Base-by-base conservation (phyloP, 2,797 vertebrate genomes). In the Argentina silus region DNA sequence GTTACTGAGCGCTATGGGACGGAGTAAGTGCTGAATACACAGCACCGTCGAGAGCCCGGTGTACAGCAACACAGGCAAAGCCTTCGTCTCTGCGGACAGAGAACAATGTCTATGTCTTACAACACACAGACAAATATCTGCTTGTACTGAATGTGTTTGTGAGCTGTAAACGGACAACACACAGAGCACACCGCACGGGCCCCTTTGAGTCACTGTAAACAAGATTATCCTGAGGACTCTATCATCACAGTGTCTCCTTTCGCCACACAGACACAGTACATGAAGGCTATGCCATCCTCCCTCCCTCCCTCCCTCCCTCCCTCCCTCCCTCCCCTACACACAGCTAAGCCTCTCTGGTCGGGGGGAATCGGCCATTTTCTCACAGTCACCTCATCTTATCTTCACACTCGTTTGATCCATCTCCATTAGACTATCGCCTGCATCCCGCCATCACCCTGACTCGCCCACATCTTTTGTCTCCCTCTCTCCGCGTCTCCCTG, bases 371-470 rank as follows among this genome's bases (percentile, higher is more conserved):
- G 88, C 86, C 90, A 91, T 92, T 91, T 91, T 91, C 83, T 89
- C 87, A 73, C 80, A 70, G 83, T 88, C 86, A 69, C 84, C 83
- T 86, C 87, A 88, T 87, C 88, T 93, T 91, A 91, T 91, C 88
- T 88, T 86, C 82, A 87, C 81, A 82, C 77, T 65, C 15, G 42
- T 85, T 82, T 82, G 90, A 90, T 92, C 87, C 83, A 89, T 92
- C 90, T 91, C 88, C 88, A 91, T 91, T 90, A 91, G 85, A 83
- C 82, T 77, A 76, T 75, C 77, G 71, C 70, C 80, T 73, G 67
- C 68, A 44, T 79, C 82, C 78, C 78, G 66, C 78, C 81, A 84
- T 85, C 85, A 78, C 43, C 45, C 27, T 36, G 27, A n/a, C 21
- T 14, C 23, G 27, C 45, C 59, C 14, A 68, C 51, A 12, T 53